Conservation (phyloP, 1,140 invertebrate genomes). For the Laupala kohalensis region DNA sequence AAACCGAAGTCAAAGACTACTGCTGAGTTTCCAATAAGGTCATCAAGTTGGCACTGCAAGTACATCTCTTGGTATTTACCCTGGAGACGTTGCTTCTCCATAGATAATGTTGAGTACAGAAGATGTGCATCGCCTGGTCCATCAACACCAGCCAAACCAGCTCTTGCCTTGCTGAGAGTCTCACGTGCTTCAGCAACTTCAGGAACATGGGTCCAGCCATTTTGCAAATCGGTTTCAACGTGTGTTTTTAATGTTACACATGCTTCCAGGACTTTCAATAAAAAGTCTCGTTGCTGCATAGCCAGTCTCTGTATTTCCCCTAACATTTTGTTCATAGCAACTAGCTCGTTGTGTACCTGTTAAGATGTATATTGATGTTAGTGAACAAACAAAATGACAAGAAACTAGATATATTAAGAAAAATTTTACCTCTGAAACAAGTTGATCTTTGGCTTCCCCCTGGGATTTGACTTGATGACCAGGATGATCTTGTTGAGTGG, state of each 20-base stretch:
- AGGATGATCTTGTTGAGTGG: conserved; percentile 44
- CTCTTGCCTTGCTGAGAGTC: conserved; percentile 42
- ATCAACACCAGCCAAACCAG: conserved; percentile 39
- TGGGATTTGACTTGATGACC: conserved; percentile 52
- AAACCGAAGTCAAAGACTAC: conserved; percentile 49
- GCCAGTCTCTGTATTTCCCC: conserved; percentile 47
- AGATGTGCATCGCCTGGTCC: conserved; percentile 40
- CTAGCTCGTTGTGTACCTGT: conserved; percentile 17
- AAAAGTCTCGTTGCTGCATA: conserved; percentile 50
- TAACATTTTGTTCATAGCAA: conserved; percentile 33
- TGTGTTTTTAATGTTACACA: conserved; percentile 57
- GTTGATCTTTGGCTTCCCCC: conserved; percentile 48
- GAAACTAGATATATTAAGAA: not conserved
- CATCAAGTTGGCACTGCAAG: conserved; percentile 54
- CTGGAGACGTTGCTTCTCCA: conserved; percentile 49
- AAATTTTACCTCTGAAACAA: conserved; percentile 42
- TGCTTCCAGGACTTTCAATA: conserved; percentile 57
- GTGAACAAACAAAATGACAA: not conserved
- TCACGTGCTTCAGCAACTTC: conserved; percentile 50
- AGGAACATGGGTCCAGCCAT: conserved; percentile 43
- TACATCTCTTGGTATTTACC: conserved; percentile 56
- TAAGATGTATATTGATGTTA: not conserved
- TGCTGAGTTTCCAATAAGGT: conserved; percentile 48
- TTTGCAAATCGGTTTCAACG: conserved; percentile 54
- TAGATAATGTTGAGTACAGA: conserved; percentile 37